A percentile compares a stretch with the other conserved stretches of the same genome.
phyloP scores from a whole-genome alignment of 2,888 invertebrate species.

The Teleogryllus oceanicus region DNA sequence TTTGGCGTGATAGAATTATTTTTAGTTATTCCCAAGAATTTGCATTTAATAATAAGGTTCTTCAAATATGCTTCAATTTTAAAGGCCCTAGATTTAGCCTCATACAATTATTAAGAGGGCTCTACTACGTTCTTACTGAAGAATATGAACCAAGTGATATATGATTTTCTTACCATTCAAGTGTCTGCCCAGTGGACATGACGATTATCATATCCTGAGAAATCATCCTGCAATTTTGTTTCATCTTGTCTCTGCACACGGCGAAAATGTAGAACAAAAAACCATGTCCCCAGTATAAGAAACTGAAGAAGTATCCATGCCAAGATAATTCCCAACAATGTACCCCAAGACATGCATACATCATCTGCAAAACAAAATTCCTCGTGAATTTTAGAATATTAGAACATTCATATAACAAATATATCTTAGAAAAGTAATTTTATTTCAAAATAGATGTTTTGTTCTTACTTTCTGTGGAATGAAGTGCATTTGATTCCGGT shows the following conservation, averaged over 20 bases:
- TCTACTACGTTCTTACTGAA: no score
- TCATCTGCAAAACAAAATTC: conserved; percentile 22
- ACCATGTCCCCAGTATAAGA: conserved; percentile 40
- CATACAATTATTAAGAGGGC: no score
- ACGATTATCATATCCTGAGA: conserved; percentile 51
- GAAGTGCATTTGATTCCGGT: conserved; percentile 25
- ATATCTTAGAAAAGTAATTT: no score
- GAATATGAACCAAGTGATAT: no score
- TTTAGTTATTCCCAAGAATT: no score
- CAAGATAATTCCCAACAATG: conserved; percentile 39
- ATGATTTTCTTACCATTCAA: neutral
- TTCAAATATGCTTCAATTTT: no score
- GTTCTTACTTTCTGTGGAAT: neutral
- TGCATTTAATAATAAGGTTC: no score
- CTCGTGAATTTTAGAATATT: neutral
- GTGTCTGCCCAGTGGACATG: conserved; percentile 69
- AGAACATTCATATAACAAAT: no score
- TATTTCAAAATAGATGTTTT: neutral
- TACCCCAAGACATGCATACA: conserved; percentile 40
- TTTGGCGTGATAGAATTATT: no score
- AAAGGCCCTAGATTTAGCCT: no score
- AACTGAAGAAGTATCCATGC: conserved; percentile 41
- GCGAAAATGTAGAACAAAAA: conserved; percentile 38
- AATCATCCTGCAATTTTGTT: conserved; percentile 38
- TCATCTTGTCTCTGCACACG: conserved; percentile 36